Evolutionary conservation across 2,113 vertebrate species (phyloP).

Genomic region (Grantiella picta): DNA sequence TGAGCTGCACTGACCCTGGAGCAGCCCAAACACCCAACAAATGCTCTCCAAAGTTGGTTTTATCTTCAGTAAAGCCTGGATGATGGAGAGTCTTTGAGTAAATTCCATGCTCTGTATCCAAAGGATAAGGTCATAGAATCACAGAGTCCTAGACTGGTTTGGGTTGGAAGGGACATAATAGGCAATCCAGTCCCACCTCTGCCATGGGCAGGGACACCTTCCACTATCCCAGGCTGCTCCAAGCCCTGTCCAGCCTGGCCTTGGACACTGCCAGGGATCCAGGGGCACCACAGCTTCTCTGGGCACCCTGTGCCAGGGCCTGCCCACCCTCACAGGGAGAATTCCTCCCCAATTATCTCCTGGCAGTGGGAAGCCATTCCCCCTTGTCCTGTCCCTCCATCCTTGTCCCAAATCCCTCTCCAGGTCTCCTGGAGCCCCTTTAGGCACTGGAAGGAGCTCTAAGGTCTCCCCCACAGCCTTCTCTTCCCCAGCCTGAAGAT

Average conservation of each 20-base stretch:
- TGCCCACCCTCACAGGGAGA: accelerated
- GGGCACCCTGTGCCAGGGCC: background rate
- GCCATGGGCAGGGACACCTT: background rate
- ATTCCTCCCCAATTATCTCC: accelerated
- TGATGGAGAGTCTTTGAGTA: accelerated
- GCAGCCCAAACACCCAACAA: background rate
- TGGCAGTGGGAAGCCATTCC: background rate
- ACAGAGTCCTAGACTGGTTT: background rate
- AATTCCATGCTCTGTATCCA: background rate
- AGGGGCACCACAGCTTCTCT: background rate
- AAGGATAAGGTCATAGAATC: background rate
- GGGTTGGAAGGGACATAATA: background rate
- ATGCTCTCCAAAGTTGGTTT: background rate
- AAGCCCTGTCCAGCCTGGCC: accelerated
- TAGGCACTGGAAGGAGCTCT: background rate
- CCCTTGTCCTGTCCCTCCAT: background rate
- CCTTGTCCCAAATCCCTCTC: background rate
- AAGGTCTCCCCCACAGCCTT: accelerated
- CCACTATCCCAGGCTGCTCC: accelerated
- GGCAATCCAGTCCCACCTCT: accelerated
- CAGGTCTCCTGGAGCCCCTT: no score
- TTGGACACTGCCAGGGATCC: background rate
- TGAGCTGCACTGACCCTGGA: background rate
- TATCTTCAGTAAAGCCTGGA: background rate
- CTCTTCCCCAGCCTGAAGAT: background rate